A percentile compares a stretch with the other conserved stretches of the same genome.
Evolutionary conservation across 2,113 vertebrate species (phyloP).

Genomic region (Pachycephala philippinensis): DNA sequence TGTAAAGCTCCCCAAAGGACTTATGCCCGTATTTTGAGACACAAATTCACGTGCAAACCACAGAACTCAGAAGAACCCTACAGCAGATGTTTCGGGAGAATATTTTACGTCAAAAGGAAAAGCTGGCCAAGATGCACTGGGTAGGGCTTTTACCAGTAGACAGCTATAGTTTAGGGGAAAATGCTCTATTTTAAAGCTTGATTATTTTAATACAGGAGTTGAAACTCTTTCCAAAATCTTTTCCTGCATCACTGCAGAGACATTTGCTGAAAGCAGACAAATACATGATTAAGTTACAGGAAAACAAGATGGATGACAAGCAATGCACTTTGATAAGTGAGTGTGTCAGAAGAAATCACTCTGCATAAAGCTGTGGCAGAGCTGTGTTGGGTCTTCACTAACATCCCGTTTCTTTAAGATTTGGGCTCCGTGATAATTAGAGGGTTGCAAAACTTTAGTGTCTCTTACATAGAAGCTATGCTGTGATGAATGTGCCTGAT

Average conservation of each 20-base stretch:
- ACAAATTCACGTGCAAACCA: background rate
- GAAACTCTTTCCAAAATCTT: background rate
- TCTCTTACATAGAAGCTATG: background rate
- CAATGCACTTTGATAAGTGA: background rate
- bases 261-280: background rate
- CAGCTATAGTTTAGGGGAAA: background rate
- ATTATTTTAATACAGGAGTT: background rate
- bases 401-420: background rate
- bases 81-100: background rate
- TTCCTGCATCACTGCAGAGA: background rate
- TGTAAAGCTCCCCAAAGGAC: background rate
- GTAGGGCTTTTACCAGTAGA: background rate
- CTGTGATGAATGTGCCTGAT: background rate
- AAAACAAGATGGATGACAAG: background rate
- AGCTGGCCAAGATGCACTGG: background rate
- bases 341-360: background rate
- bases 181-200: background rate
- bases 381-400: background rate
- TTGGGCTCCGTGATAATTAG: background rate
- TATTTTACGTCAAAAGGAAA: background rate
- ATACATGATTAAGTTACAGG: background rate
- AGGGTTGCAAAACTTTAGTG: background rate
- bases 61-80: background rate
- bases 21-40: background rate
- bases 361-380: background rate